Evolutionary conservation across 2,888 invertebrate genomes (phyloP).

Genomic region (Drosophila mayaguana): DNA sequence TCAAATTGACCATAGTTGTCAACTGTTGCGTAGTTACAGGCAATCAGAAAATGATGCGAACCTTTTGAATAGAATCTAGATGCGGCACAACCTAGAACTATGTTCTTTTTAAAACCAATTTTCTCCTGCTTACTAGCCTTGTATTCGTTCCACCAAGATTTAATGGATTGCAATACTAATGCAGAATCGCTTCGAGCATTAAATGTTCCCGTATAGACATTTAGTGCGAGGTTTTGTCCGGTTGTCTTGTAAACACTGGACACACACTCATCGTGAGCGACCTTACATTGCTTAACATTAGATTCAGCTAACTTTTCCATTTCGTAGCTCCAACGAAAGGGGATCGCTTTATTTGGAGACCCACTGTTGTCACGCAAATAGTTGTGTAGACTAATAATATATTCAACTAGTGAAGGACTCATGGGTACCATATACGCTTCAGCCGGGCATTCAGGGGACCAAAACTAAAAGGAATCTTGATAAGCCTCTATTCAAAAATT

Average conservation of each 20-base stretch:
- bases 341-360: rapidly evolving
- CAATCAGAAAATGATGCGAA: constrained; percentile 2
- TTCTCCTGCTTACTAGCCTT: background rate
- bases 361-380: background rate
- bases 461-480: constrained; percentile 1
- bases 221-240: constrained; percentile 15
- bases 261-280: constrained; percentile 8
- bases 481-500: background rate
- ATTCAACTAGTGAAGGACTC: background rate
- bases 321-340: background rate
- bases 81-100: constrained; percentile 16
- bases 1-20: background rate
- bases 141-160: constrained; percentile 21
- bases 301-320: background rate
- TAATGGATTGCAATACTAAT: background rate
- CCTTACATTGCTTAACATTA: constrained; percentile 17
- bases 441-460: constrained; percentile 1
- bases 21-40: constrained; percentile 14
- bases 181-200: background rate
- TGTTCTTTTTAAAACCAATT: background rate
- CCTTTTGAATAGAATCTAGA: background rate
- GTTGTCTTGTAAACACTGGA: background rate
- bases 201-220: background rate
- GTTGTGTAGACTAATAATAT: constrained; percentile 14
- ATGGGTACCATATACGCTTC: background rate